Evolutionary conservation across 1,140 invertebrate genomes (phyloP).

Genomic region (Diplogasteroides magnus): DNA sequence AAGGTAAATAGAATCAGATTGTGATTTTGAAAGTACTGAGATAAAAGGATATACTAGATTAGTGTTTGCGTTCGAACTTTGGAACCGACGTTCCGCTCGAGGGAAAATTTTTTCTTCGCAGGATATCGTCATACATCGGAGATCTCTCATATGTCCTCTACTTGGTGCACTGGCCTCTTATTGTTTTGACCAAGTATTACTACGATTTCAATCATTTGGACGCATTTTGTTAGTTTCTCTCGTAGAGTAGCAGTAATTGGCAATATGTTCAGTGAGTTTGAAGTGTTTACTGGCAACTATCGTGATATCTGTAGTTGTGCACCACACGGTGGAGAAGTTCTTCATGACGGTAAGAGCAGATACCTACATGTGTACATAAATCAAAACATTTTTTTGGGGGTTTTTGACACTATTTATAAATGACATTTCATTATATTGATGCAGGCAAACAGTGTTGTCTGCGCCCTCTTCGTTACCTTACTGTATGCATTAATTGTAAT

Average conservation of each 20-base stretch:
- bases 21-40: neutral
- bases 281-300: neutral
- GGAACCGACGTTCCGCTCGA: neutral
- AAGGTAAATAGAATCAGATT: too few species aligned
- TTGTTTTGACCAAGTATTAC: slow-evolving; percentile 10
- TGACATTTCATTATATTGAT: too few species aligned
- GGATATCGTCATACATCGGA: slow-evolving; percentile 15
- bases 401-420: too few species aligned
- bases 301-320: neutral
- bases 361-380: too few species aligned
- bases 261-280: neutral
- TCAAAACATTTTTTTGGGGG: too few species aligned
- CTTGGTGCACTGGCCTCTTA: slow-evolving; percentile 19
- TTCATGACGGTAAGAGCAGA: too few species aligned
- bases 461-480: too few species aligned
- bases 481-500: too few species aligned
- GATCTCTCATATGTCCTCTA: slow-evolving; percentile 22
- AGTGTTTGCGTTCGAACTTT: neutral
- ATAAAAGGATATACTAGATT: neutral
- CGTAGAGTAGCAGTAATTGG: too few species aligned
- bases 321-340: neutral
- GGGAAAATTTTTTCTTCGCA: neutral
- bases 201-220: neutral
- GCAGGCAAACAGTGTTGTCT: too few species aligned
- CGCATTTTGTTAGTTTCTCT: neutral